Base-by-base conservation (phyloP, 2,888 invertebrate genomes). In the Phytoseiulus persimilis region DNA sequence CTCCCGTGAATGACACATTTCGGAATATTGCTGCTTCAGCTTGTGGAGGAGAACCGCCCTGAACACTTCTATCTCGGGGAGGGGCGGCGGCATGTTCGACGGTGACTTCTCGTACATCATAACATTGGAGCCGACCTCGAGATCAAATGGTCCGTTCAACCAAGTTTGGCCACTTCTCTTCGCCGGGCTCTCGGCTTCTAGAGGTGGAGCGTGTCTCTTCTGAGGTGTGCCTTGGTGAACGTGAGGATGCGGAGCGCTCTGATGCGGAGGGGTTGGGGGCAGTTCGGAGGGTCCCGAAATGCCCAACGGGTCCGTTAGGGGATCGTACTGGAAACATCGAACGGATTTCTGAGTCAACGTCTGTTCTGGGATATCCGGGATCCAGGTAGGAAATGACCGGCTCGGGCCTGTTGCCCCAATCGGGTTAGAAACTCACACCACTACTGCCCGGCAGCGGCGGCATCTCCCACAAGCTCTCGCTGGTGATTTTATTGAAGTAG, bases 401-500 rank as follows among this genome's bases (percentile, higher is more conserved):
- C 89, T 90, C 90, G 32, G 84, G 90, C 65, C 83, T 89, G n/a
- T 3, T 83, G 5, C 1, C 11, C 18, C 0, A 14, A 28, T n/a
- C 5, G 87, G 11, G 83, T 6, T 5, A 32, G 45, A 90, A 83
- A 89, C 90, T 90, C 83, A 91, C 91, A 84, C 91, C 91, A 14
- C 84, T 83, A 31, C 65, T 45, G 31, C 89, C 90, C 83, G 91
- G 91, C 18, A 95, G 93, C n/a, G 95, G 94, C 28, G 98, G 98
- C 39, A 97, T 95, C 93, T 98, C 98, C 98, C 98, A 98, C 91
- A 98, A 94, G n/a, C 98, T 98, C 93, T 98, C 97, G 90, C 97
- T 97, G 0, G 97, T 97, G 33, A 96, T 93, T 93, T 97, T 97
- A 93, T 98, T 98, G 96, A 98, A 98, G 93, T 96, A 98, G 93